Base-by-base conservation (phyloP, 1,140 invertebrate genomes). In the Trichonephila clavipes region DNA sequence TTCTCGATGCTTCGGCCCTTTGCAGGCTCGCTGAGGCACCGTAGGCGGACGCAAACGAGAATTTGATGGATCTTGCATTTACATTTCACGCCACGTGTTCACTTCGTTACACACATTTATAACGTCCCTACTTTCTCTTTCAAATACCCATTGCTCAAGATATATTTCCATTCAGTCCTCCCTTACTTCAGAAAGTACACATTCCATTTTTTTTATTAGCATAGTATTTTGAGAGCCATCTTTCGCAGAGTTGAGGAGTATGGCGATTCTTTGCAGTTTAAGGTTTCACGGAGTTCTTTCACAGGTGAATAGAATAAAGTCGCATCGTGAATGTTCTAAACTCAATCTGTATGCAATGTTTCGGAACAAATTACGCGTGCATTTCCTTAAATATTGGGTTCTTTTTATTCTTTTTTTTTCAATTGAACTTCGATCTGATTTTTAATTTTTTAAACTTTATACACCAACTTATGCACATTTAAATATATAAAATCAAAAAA, bases 41-140 rank as follows among this genome's bases (percentile, higher is more conserved):
- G 69, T 8, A 18, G 51, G 21, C 8, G 51, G n/a, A 19, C 40
- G 40, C 51, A 83, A 83, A 83, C 82, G 82, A 83, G 82, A 83
- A 19, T 83, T 83, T 83, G 82, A 83, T 83, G 40, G 82, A 83
- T 83, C 24, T 58, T 58, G 19, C 40, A 83, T 83, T 83, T 83
- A 58, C 82, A 83, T 88, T 88, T 88, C 34, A 24, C 28, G 64
- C 44, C 44, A n/a, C 28, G 61, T 19, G 19, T 51, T 62, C 44
- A 86, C 24, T 86, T 59, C 59, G 58, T 86, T 61, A 34, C 86
- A 40, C 86, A 24, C n/a, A 66, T 88, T 88, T 88, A 88, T 88
- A 18, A 8, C 40, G 82, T 18, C 19, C 40, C 51, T 83, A 21
- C n/a, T 2, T 34, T 34, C 34, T 34, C 21, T 83, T 24, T 59